phyloP scores from a whole-genome alignment of 2,797 vertebrate species.

The Kryptopterus vitreolus region DNA sequence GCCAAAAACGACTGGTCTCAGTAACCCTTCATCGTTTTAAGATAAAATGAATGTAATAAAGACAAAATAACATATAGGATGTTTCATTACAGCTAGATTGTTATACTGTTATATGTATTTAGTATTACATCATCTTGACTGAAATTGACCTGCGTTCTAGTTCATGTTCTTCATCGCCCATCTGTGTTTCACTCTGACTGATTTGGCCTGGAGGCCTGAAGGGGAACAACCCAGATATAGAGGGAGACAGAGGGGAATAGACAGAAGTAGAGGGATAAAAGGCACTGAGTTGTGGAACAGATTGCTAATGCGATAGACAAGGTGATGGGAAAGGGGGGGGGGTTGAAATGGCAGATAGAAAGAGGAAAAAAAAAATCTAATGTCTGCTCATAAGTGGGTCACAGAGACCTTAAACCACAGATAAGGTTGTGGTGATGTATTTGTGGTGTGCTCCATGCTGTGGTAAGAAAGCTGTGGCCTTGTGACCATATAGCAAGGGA shows the following conservation, averaged over 20 bases:
- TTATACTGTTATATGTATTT: neutral
- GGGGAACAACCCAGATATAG: slow-evolving; percentile 15
- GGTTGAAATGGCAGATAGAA: neutral
- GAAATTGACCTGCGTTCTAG: neutral
- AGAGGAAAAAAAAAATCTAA: neutral
- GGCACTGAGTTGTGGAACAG: neutral
- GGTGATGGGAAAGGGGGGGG: neutral
- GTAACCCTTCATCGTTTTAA: neutral
- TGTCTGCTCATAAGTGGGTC: neutral
- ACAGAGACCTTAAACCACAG: neutral
- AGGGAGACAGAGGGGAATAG: neutral
- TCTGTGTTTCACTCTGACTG: neutral
- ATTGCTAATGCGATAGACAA: neutral
- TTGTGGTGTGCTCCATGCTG: neutral
- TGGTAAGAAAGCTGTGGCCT: neutral
- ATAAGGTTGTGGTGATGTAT: neutral
- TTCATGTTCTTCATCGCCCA: neutral
- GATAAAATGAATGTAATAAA: neutral
- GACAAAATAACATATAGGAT: neutral
- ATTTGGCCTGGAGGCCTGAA: neutral
- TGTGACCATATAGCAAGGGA: too few relatives aligned
- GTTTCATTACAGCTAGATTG: neutral
- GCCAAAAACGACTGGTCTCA: neutral
- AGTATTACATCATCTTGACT: neutral
- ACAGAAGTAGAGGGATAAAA: neutral